Evolutionary conservation across 2,113 vertebrate species (phyloP), one percentile per base, ranked within the genome.

Genomic region (Pseudorectes ferrugineus): DNA sequence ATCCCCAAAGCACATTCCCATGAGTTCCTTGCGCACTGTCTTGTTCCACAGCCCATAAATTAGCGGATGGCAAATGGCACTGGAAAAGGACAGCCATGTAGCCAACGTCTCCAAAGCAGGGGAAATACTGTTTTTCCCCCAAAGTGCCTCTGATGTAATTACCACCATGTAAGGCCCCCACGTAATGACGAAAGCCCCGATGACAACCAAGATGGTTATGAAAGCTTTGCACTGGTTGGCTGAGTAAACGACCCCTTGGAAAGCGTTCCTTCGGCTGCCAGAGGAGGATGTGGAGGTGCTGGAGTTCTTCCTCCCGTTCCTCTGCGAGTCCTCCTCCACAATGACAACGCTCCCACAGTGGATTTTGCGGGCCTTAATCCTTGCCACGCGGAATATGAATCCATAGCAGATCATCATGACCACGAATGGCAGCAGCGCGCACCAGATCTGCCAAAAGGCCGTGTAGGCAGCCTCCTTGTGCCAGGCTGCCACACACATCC

Each of bases 21-120:
- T 97, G 9, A 99, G 98, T 42, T 99, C 99, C 95, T 99, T 99
- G 87, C 99, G 98, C 31, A 99, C 99, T 0, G 99, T 99, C 98
- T 99, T 99, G 96, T 99, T 99, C 99, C 99, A 99, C 70, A 99
- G 97, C 20, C 99, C 99, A 3, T 99, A 99, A 97, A 99, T 99
- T 14, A 99, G 98, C 0, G 99, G 99, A 87, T 99, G 99, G 95
- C 99, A 99, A 80, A 98, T 97, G 8, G 99, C 98, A 43, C 99
- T 99, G 93, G 98, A 98, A 58, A 99, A 99, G 18, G 99, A 99
- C 72, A 99, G 97, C 99, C 99, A 99, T 0, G 99, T 98, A 59
- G 99, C 99, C 82, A 99, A 94, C 4, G 99, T 99, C 98, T 99
- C 99, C 96, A 99, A 75, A 62, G 98, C 94, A 42, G 98, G 98